A percentile compares a stretch with the other conserved stretches of the same genome.
These are phyloP conservation scores for Eurystomus gularis DNA, from an alignment of 2,113 vertebrate genomes.

Conservation along the genomic window DNA sequence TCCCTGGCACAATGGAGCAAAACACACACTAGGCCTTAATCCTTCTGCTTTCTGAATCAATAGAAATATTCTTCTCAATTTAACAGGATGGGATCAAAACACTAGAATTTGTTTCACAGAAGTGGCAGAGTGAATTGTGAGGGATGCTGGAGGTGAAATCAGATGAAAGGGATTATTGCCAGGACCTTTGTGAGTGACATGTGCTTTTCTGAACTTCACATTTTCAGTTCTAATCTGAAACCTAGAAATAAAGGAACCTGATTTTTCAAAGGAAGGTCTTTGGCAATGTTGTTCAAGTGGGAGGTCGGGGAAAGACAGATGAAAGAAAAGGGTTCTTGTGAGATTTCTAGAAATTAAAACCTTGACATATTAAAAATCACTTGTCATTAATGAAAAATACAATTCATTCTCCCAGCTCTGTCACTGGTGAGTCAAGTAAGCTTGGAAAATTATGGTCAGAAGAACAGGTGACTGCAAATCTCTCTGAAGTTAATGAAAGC, in stretches of 20 bases:
- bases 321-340: neutral
- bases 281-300: neutral
- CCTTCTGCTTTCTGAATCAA: constrained; percentile 19
- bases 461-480: neutral
- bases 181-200: neutral
- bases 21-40: neutral
- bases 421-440: neutral
- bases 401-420: neutral
- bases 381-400: neutral
- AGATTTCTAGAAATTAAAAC: neutral
- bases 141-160: neutral
- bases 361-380: neutral
- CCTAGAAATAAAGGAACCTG: neutral
- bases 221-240: neutral
- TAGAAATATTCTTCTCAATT: constrained; percentile 24
- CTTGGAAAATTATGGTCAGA: neutral
- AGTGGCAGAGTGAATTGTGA: neutral
- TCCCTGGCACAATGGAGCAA: neutral
- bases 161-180: neutral
- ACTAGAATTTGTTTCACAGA: neutral
- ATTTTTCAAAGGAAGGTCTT: constrained; percentile 1
- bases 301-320: neutral
- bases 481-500: constrained; percentile 2
- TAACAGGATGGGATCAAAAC: neutral
- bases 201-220: neutral